phyloP scores from a whole-genome alignment of 2,113 vertebrate species.

The Chloropsis cyanopogon region DNA sequence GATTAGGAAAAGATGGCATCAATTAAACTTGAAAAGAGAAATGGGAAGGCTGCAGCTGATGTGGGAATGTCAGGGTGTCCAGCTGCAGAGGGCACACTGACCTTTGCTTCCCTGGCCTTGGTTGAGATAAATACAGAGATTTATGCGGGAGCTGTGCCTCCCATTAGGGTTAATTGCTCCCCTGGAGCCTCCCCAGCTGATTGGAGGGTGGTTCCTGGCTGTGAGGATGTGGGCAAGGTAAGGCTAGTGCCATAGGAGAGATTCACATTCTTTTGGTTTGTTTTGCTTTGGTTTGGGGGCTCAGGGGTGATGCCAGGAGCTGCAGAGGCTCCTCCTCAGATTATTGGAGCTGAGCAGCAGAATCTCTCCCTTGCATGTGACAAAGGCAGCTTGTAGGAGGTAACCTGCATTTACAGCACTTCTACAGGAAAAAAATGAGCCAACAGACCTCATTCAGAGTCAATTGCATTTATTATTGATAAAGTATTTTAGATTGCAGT shows the following conservation, averaged over 20 bases:
- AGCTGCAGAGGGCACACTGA: background rate
- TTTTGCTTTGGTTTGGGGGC: background rate
- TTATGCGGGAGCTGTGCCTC: background rate
- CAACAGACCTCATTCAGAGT: background rate
- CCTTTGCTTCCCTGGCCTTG: background rate
- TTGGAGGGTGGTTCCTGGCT: background rate
- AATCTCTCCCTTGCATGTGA: background rate
- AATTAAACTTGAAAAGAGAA: background rate
- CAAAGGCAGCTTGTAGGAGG: background rate
- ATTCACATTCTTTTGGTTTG: background rate
- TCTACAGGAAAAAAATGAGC: background rate
- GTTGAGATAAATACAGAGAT: background rate
- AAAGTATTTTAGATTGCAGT: background rate
- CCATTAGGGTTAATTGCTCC: background rate
- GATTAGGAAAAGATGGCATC: background rate
- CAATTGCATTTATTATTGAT: background rate
- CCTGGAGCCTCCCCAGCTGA: background rate
- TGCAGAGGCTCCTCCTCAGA: background rate
- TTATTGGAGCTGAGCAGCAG: background rate
- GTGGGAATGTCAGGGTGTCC: background rate
- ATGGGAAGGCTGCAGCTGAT: background rate
- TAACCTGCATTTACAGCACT: background rate
- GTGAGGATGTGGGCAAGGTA: background rate
- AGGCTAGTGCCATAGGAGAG: background rate
- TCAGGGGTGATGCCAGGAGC: background rate